Percentiles rank a stretch among this genome's conserved stretches.
These are phyloP conservation scores for Drosophila mulleri DNA, from an alignment of 2,888 invertebrate genomes.

Conservation along the genomic window DNA sequence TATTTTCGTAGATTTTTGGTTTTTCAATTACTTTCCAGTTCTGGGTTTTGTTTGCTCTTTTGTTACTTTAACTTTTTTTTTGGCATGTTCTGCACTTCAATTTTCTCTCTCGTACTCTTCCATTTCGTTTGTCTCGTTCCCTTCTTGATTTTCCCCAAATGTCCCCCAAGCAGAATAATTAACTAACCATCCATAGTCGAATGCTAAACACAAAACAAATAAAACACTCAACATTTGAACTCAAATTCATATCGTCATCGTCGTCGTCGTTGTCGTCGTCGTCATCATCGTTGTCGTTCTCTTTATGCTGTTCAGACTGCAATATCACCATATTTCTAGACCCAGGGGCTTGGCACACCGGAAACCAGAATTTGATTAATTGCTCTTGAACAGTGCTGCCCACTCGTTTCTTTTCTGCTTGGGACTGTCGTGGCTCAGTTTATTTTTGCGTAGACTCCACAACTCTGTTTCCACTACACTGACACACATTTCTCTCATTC, in stretches of 20 bases:
- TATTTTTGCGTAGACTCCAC: slow-evolving; percentile 22
- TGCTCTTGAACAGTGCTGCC: slow-evolving; percentile 20
- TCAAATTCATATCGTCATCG: slow-evolving; percentile 22
- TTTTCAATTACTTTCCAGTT: slow-evolving; percentile 2
- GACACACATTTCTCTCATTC: neutral
- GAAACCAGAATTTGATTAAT: slow-evolving; percentile 36
- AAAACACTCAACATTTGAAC: slow-evolving; percentile 15
- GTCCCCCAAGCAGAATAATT: slow-evolving; percentile 46
- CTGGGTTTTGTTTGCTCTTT: slow-evolving; percentile 20
- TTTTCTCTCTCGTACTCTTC: slow-evolving; percentile 18
- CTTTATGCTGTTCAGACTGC: slow-evolving; percentile 12
- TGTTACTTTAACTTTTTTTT: slow-evolving; percentile 16
- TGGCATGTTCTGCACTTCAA: slow-evolving; percentile 48
- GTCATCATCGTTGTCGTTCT: neutral
- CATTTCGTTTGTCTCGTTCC: slow-evolving; percentile 37
- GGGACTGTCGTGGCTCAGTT: slow-evolving; percentile 63
- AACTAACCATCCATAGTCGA: slow-evolving; percentile 25
- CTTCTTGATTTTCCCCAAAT: slow-evolving; percentile 37
- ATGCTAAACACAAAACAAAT: slow-evolving; percentile 20
- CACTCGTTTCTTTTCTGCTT: slow-evolving; percentile 71
- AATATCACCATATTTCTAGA: slow-evolving; percentile 67
- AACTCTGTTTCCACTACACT: slow-evolving; percentile 11
- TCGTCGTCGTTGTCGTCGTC: slow-evolving; percentile 1
- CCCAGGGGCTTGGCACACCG: slow-evolving; percentile 49
- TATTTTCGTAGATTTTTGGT: neutral